Conservation (phyloP, 2,113 vertebrate species). For the Ictidomys tridecemlineatus region DNA sequence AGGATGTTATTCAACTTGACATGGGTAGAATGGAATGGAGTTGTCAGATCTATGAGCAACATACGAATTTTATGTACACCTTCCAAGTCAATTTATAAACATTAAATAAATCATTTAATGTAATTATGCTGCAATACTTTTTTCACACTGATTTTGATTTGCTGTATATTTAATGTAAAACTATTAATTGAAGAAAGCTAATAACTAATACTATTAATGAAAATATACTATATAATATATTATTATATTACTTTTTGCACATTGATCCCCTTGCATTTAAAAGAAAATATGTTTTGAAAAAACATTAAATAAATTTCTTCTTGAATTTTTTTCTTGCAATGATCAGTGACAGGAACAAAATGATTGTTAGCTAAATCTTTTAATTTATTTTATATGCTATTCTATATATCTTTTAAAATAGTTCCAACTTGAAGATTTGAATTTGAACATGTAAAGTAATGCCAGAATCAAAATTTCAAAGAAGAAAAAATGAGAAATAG, state of each 20-base stretch:
- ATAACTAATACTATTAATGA: not conserved
- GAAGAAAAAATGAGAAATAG: not conserved
- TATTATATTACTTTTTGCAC: not conserved
- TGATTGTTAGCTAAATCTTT: not conserved
- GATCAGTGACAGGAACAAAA: not conserved
- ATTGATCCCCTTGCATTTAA: not conserved
- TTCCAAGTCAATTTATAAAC: not conserved
- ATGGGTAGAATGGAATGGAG: not conserved
- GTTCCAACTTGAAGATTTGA: not conserved
- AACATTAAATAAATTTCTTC: not conserved
- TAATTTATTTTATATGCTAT: not conserved
- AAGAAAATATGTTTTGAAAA: not conserved
- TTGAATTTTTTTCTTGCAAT: not conserved
- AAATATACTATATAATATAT: not conserved
- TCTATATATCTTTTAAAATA: not conserved
- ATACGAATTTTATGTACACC: not conserved
- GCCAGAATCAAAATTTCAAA: not conserved
- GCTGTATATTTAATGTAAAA: not conserved
- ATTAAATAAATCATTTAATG: not conserved
- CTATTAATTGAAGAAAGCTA: not conserved
- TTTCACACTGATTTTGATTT: not conserved
- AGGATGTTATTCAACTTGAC: not conserved
- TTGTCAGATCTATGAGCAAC: not conserved
- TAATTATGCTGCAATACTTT: not conserved
- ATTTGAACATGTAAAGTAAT: not conserved